phyloP scores from a whole-genome alignment of 2,888 invertebrate genomes.

The Drepanosiphum platanoidis region DNA sequence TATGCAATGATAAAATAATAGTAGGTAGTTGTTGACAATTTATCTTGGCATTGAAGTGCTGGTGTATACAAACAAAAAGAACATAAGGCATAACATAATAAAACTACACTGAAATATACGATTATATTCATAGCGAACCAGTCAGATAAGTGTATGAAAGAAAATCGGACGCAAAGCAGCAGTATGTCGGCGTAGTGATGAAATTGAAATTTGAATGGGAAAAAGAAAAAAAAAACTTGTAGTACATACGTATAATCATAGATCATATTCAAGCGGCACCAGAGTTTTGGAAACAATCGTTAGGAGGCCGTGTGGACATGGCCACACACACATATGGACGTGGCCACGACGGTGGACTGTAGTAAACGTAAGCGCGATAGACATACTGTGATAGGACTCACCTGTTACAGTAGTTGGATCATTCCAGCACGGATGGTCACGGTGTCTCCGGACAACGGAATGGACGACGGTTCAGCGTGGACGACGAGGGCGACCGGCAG shows the following conservation, averaged over 20 bases:
- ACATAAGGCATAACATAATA: background rate
- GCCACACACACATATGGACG: background rate
- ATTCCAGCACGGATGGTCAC: background rate
- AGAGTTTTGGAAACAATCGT: background rate
- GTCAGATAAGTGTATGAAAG: background rate
- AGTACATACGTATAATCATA: too few species aligned
- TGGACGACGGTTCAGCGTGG: background rate
- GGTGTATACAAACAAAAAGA: background rate
- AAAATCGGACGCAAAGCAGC: too few species aligned
- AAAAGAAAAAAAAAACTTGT: too few species aligned
- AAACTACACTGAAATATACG: background rate
- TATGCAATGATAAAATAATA: constrained; percentile 47
- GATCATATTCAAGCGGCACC: background rate
- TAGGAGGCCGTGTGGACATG: background rate
- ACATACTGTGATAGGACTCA: background rate
- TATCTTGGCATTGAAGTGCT: constrained; percentile 31
- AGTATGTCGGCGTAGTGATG: too few species aligned
- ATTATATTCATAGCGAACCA: background rate
- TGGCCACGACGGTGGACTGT: background rate
- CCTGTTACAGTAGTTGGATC: background rate
- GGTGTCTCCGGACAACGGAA: background rate
- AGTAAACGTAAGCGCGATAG: too few species aligned
- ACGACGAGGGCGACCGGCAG: background rate
- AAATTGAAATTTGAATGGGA: too few species aligned
- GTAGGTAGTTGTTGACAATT: background rate